Conservation (phyloP, 2,113 vertebrate genomes). For the Centrocercus urophasianus region DNA sequence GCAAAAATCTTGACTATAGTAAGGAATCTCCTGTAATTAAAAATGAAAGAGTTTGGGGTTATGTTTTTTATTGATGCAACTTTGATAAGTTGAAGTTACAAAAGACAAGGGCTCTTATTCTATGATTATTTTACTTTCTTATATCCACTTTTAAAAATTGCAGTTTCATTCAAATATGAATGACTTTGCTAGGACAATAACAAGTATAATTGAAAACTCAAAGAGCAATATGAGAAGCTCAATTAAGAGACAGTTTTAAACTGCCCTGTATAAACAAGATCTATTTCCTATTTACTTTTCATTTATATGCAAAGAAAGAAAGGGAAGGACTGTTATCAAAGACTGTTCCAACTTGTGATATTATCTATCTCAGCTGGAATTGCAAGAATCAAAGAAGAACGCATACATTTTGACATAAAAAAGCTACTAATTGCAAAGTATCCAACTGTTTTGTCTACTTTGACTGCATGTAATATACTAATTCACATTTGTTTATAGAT, state of each 20-base stretch:
- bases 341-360: not conserved
- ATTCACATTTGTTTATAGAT: constrained; percentile 24
- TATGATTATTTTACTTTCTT: not conserved
- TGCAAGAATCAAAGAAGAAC: constrained; percentile 2
- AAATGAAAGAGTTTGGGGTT: not conserved
- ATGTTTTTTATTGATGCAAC: not conserved
- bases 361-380: not conserved
- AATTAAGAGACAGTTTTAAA: not conserved
- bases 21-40: not conserved
- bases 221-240: not conserved
- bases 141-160: not conserved
- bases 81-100: not conserved
- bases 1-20: not conserved
- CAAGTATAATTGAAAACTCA: not conserved
- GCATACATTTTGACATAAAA: not conserved
- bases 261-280: not conserved
- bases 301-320: constrained; percentile 17
- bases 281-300: not conserved
- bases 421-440: not conserved
- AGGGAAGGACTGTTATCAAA: constrained; percentile 3
- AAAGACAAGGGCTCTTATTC: not conserved
- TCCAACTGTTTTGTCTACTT: not conserved
- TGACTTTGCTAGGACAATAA: not conserved
- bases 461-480: not conserved
- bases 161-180: not conserved